A percentile compares a stretch with the other conserved stretches of the same genome.
Evolutionary conservation across 2,888 invertebrate genomes (phyloP).

Genomic region (Eudasyphora cyanicolor): DNA sequence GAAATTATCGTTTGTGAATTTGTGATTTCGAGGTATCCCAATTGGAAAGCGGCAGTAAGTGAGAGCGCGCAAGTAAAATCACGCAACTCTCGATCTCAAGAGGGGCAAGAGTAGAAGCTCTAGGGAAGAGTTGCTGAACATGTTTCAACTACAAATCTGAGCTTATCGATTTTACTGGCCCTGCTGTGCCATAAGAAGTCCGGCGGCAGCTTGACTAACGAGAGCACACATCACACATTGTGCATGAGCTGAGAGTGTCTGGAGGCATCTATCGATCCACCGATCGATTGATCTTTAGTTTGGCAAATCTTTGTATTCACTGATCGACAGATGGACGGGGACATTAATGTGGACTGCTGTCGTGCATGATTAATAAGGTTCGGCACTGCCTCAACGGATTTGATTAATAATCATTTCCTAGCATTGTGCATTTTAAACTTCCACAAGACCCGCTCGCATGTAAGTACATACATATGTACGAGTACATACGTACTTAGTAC

Average conservation of each 20-base stretch:
- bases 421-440: conserved; percentile 23
- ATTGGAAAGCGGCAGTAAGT: not conserved
- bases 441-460: not conserved
- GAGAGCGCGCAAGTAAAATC: too few relatives aligned
- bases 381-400: conserved; percentile 18
- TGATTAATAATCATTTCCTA: conserved; percentile 29
- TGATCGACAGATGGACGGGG: conserved; percentile 17
- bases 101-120: too few relatives aligned
- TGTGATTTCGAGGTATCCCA: conserved; percentile 34
- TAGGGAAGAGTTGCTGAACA: not conserved
- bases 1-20: conserved; percentile 61
- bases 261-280: not conserved
- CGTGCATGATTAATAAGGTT: conserved; percentile 46
- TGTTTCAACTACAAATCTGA: conserved; percentile 56
- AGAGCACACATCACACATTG: conserved; percentile 16
- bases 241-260: conserved; percentile 17
- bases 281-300: conserved; percentile 35
- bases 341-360: conserved; percentile 37
- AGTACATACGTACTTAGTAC: too few relatives aligned
- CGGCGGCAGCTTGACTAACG: not conserved
- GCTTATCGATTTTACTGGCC: conserved; percentile 35
- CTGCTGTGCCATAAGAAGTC: not conserved
- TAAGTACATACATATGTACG: not conserved
- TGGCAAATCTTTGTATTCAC: not conserved
- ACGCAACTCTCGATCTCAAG: too few relatives aligned